Evolutionary conservation across 2,113 vertebrate genomes (phyloP).

Genomic region (Callopanchax toddi): DNA sequence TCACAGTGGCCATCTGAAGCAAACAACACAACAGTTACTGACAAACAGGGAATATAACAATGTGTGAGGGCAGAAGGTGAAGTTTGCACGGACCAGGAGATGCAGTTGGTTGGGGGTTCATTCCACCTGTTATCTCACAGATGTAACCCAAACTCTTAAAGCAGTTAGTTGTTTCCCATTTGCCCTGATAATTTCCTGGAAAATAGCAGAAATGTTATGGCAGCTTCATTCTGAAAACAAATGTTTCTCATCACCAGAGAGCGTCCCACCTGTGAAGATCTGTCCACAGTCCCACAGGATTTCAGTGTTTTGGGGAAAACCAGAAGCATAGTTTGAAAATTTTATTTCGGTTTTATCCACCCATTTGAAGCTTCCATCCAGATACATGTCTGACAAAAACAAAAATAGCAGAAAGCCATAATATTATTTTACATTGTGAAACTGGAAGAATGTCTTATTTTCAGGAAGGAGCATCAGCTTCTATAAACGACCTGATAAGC

Average conservation of each 20-base stretch:
- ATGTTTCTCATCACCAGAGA: neutral
- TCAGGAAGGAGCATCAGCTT: neutral
- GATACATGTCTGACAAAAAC: conserved; percentile 69
- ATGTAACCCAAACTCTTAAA: conserved; percentile 80
- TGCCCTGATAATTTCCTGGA: conserved; percentile 79
- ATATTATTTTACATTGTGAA: neutral
- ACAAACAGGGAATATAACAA: accelerated
- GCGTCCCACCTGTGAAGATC: conserved; percentile 77
- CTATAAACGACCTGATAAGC: conserved; percentile 73
- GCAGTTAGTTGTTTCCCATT: conserved; percentile 83
- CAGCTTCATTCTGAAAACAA: neutral
- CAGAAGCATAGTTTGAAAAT: conserved; percentile 74
- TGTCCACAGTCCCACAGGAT: conserved; percentile 80
- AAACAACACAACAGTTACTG: neutral
- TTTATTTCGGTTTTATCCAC: conserved; percentile 65
- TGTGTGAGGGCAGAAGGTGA: neutral
- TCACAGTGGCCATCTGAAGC: conserved; percentile 77
- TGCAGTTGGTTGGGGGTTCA: conserved; percentile 75
- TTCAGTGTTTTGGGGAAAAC: conserved; percentile 73
- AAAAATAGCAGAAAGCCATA: neutral
- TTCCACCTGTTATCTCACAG: conserved; percentile 80
- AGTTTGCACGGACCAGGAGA: conserved; percentile 66
- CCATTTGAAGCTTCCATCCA: conserved; percentile 79
- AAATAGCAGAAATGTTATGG: neutral
- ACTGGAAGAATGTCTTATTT: neutral